Percentiles rank a stretch among this genome's conserved stretches.
phyloP scores from a whole-genome alignment of 2,888 invertebrate genomes.

The Barypeithes pellucidus region DNA sequence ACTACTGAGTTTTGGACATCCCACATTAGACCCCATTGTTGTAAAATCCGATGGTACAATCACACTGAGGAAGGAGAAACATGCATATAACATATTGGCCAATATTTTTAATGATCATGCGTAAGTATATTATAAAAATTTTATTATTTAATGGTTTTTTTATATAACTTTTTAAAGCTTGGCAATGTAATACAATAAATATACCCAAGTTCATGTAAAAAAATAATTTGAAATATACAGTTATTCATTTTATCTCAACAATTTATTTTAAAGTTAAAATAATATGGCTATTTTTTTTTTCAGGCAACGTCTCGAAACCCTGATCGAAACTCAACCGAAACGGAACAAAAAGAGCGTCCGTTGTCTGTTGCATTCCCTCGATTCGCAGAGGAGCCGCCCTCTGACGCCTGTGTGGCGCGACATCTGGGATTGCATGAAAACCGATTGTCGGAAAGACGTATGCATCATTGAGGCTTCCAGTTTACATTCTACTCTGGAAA shows the following conservation, averaged over 20 bases:
- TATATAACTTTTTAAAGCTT: no score
- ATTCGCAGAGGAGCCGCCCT: constrained; percentile 86
- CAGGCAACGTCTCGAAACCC: constrained; percentile 83
- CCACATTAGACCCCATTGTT: constrained; percentile 90
- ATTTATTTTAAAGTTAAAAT: no score
- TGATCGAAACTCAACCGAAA: constrained; percentile 86
- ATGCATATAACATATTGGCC: constrained; percentile 86
- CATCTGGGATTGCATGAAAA: constrained; percentile 89
- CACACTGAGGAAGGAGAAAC: constrained; percentile 85
- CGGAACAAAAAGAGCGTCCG: constrained; percentile 91
- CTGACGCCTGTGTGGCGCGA: constrained; percentile 84
- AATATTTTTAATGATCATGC: constrained; percentile 91
- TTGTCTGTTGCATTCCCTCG: constrained; percentile 91
- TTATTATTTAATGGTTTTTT: no score
- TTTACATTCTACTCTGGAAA: constrained; percentile 89
- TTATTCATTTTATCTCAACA: no score
- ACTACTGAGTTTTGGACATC: constrained; percentile 87
- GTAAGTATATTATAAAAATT: no score
- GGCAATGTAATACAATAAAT: no score
- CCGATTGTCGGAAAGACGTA: constrained; percentile 86
- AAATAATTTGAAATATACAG: no score
- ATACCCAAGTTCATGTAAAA: no score
- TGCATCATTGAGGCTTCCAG: constrained; percentile 90
- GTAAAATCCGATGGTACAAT: constrained; percentile 84
- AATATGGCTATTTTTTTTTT: constrained; percentile 56